phyloP scores from a whole-genome alignment of 1,140 invertebrate species.

The Nilaparvata lugens region DNA sequence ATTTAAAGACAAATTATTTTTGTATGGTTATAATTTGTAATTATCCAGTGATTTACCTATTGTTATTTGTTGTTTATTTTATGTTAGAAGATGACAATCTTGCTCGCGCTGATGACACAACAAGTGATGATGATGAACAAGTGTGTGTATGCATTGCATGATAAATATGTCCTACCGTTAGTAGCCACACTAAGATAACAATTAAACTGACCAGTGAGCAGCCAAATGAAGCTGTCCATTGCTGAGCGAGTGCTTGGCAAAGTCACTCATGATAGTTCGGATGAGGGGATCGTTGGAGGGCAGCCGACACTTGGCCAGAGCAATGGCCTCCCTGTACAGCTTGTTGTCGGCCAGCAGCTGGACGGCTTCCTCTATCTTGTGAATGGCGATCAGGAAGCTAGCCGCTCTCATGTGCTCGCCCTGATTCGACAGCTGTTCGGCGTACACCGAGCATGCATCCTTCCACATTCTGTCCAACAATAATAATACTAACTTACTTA shows the following conservation, averaged over 20 bases:
- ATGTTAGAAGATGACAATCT: no score
- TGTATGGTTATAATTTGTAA: no score
- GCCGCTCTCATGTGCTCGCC: constrained; percentile 44
- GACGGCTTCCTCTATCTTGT: constrained; percentile 51
- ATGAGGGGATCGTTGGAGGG: constrained; percentile 42
- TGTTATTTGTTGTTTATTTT: no score
- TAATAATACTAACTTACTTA: constrained; percentile 8
- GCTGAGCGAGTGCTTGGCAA: constrained; percentile 37
- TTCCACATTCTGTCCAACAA: constrained; percentile 40
- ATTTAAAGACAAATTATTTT: no score
- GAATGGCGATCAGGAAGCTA: constrained; percentile 47
- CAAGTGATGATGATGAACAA: no score
- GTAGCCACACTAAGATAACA: no score
- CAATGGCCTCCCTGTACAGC: constrained; percentile 51
- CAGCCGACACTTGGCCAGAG: constrained; percentile 45
- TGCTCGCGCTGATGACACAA: no score
- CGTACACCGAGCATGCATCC: constrained; percentile 49
- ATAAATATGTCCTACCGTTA: no score
- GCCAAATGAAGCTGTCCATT: constrained; percentile 46
- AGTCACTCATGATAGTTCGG: constrained; percentile 40
- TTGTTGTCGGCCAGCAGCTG: constrained; percentile 41
- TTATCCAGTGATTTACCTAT: no score
- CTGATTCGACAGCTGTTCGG: constrained; percentile 46
- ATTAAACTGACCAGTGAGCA: constrained; percentile 49
- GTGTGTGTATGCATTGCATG: no score